phyloP scores from a whole-genome alignment of 2,888 invertebrate genomes.

The Scelioninae gen. 2 region DNA sequence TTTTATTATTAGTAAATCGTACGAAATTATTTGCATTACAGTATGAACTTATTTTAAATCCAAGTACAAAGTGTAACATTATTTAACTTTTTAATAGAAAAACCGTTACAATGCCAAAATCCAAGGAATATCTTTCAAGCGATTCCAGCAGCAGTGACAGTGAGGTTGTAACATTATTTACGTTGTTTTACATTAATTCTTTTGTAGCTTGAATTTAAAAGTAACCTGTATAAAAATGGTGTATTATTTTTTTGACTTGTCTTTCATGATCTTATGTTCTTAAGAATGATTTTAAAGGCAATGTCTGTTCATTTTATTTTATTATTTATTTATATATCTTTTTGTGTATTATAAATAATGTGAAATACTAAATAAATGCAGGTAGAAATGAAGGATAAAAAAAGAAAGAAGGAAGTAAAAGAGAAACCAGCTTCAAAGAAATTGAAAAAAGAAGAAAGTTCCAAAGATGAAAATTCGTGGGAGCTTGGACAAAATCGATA shows the following conservation, averaged over 20 bases:
- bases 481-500: constrained; percentile 86
- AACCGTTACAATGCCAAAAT: constrained; percentile 69
- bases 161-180: constrained; percentile 36
- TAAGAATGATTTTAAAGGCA: too few species aligned
- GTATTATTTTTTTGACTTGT: too few species aligned
- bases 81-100: neutral
- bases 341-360: too few species aligned
- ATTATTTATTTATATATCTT: neutral
- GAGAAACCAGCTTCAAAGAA: constrained; percentile 39
- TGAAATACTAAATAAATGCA: too few species aligned
- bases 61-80: too few species aligned
- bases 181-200: neutral
- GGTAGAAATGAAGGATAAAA: constrained; percentile 64
- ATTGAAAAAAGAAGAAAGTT: constrained; percentile 55
- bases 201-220: too few species aligned
- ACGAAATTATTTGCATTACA: too few species aligned
- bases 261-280: too few species aligned
- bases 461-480: constrained; percentile 76
- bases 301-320: neutral
- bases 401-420: constrained; percentile 59
- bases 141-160: constrained; percentile 63
- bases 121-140: constrained; percentile 68
- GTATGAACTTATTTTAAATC: neutral
- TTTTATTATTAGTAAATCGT: too few species aligned
- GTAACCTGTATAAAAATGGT: too few species aligned